Base-by-base conservation (phyloP, 2,888 invertebrate genomes). In the Drosophila nigritarsus region DNA sequence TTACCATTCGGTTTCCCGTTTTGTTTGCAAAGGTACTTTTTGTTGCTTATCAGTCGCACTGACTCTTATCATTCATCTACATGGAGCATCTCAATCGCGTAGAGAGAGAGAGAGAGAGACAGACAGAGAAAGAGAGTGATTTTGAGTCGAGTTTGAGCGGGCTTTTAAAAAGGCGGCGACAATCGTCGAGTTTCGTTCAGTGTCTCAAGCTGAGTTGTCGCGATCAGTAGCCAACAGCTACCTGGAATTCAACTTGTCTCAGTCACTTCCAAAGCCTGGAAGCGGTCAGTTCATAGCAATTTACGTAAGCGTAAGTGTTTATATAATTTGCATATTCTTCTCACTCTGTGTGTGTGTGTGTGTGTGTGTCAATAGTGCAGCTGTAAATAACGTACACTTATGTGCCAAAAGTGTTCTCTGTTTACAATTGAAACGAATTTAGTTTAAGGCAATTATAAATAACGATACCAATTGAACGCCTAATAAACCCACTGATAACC, bases 91-190 rank as follows among this genome's bases (percentile, higher is more conserved):
- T 56, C 42, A 30, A 30, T 7, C 18, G 24, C 34, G 50, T 7
- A 30, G 27, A 61, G 20, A 20, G 20, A 48, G 65, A 53, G 40
- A n/a, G 49, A 42, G 64, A 63, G 49, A 34, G 53, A 45, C 7
- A 24, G 40, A n/a, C 9, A 24, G 27, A 51, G 50, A 24, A 27
- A 48, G 65, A 24, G 32, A 49, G 49, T 24, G 58, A 73, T 30
- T 27, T 53, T n/a, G 20, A 61, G 30, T 65, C 27, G 42, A 34
- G 18, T 54, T 55, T 60, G 65, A 67, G 58, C 72, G 64, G 63
- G 51, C 55, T 69, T 69, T 86, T 76, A 87, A 80, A 87, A 89
- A 89, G 80, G 42, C 71, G 32, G 62, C 65, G 70, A 59, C 65
- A 60, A 70, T 69, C 73, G 79, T 55, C 49, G 64, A 59, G 80